These are phyloP conservation scores for Gadus macrocephalus DNA, from an alignment of 2,113 vertebrate genomes.

Conservation along the genomic window DNA sequence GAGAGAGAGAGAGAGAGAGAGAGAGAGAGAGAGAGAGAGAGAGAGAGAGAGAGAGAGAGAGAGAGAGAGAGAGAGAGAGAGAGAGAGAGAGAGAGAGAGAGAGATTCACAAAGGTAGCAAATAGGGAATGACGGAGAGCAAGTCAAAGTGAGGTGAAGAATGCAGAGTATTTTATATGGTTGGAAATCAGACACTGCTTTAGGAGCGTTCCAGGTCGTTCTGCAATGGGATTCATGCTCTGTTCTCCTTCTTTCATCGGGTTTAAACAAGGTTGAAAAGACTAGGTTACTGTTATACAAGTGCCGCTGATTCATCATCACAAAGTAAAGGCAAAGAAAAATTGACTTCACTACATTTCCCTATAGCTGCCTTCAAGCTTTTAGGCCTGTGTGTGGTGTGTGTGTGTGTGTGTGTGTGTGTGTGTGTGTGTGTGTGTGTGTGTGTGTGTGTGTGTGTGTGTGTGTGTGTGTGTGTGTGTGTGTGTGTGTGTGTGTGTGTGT, in stretches of 20 bases:
- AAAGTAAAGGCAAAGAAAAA: no score
- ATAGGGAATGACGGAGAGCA: neutral
- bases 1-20: conserved; percentile 16
- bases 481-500: no score
- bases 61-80: neutral
- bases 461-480: neutral
- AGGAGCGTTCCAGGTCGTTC: conserved; percentile 32
- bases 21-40: neutral
- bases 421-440: no score
- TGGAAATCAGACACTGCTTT: conserved; percentile 19
- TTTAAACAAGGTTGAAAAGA: no score
- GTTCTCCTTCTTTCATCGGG: no score
- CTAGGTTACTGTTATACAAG: no score
- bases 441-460: neutral
- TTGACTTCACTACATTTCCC: no score
- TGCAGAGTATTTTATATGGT: neutral
- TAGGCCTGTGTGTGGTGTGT: no score
- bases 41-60: neutral
- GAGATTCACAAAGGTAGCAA: neutral
- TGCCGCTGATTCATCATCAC: no score
- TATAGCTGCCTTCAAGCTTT: no score
- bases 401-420: neutral
- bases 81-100: neutral
- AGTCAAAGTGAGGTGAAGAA: neutral
- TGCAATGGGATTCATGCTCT: conserved; percentile 28